Base-by-base conservation (phyloP, 2,888 invertebrate species). In the Lochmaea crataegi region DNA sequence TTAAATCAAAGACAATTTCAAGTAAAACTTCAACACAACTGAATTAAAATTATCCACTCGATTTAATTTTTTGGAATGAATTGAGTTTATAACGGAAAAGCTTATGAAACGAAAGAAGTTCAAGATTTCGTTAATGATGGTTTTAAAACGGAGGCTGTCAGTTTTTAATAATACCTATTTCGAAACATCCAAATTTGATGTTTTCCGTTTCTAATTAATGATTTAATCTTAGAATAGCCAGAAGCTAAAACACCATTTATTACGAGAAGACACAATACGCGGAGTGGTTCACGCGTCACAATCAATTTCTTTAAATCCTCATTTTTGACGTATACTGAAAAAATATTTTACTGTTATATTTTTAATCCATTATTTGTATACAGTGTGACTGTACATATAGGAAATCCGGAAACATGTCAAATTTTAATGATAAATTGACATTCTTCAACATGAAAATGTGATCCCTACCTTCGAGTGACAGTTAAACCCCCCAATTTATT, bases 231-330 rank as follows among this genome's bases (percentile, higher is more conserved):
- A 14, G n/a, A 48, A 48, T 48, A n/a, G 48, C 48, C n/a, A n/a
- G 7, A 48, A n/a, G 48, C 48, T 48, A 48, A 14, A n/a, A 48
- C 48, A 48, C 32, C 7, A 38, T 9, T 9, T 22, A 22, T 22
- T 22, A 22, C 2, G 22, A 2, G 22, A n/a, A 22, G 22, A 22
- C 22, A 22, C 22, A 22, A 22, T 22, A 22, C 22, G 22, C 22
- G 2, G 1, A 22, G 2, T 2, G 22, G 22, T 22, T 22, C 22
- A 22, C 22, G 22, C 22, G 22, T 22, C 22, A 22, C 22, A 45
- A n/a, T 48, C n/a, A n/a, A n/a, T 38, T 48, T 48, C n/a, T 48
- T 48, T 48, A n/a, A 48, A 48, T 48, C 14, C n/a, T 48, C n/a
- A n/a, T 48, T 45, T 45, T 3, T 12, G 14, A 45, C 45, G 45